A percentile compares a stretch with the other conserved stretches of the same genome.
phyloP scores from a whole-genome alignment of 1,140 invertebrate genomes.

The Drosophila truncata region DNA sequence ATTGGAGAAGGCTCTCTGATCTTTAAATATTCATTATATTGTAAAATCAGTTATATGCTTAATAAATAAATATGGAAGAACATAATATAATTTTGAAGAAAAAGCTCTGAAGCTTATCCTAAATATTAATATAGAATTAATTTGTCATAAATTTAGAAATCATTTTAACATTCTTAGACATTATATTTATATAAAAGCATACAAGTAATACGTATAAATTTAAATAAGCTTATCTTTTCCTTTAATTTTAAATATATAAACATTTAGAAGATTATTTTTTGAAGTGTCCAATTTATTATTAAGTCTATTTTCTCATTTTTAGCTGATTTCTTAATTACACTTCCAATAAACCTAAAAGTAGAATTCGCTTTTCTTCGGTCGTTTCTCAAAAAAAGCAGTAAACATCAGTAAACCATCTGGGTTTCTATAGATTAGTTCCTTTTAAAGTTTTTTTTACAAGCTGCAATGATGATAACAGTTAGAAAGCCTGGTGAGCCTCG shows the following conservation, averaged over 20 bases:
- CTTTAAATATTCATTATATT: not conserved
- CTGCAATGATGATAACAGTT: conserved; percentile 62
- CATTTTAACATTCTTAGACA: no score
- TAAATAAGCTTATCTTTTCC: not conserved
- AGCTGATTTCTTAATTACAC: not conserved
- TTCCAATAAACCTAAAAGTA: not conserved
- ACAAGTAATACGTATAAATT: no score
- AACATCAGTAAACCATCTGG: not conserved
- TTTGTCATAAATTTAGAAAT: no score
- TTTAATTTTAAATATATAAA: not conserved
- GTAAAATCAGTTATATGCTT: no score
- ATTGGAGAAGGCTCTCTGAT: no score
- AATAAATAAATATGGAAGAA: no score
- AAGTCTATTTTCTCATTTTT: not conserved
- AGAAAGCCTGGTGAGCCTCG: conserved; percentile 14
- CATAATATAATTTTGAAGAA: no score
- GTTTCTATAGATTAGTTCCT: conserved; percentile 10
- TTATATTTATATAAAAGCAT: no score
- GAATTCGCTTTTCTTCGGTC: not conserved
- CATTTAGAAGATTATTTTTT: not conserved
- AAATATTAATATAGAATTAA: no score
- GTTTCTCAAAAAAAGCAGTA: not conserved
- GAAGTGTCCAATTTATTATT: not conserved
- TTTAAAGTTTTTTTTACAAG: conserved; percentile 46
- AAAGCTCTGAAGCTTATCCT: no score